Conservation (phyloP, 1,140 invertebrate genomes). For the Cardiocondyla obscurior region DNA sequence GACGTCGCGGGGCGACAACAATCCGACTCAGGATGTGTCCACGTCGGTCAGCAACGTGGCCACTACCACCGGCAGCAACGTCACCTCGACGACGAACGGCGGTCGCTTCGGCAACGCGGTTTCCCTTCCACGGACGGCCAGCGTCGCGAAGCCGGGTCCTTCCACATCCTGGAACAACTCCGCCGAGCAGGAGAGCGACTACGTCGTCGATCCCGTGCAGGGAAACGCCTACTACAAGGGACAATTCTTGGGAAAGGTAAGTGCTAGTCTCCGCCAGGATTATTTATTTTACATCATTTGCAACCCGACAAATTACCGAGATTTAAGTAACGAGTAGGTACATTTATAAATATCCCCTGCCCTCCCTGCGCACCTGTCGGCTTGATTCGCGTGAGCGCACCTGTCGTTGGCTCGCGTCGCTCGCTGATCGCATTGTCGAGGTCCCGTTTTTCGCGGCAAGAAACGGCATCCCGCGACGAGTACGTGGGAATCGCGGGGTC, state of each 20-base stretch:
- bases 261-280: neutral
- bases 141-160: slow-evolving; percentile 57
- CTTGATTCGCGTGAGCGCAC: neutral
- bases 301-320: neutral
- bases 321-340: neutral
- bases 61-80: slow-evolving; percentile 32
- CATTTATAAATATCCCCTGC: neutral
- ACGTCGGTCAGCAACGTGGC: slow-evolving; percentile 33
- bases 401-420: slow-evolving; percentile 10
- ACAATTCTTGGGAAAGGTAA: slow-evolving; percentile 85
- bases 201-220: slow-evolving; percentile 83
- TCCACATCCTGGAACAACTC: slow-evolving; percentile 69
- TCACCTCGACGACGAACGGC: slow-evolving; percentile 52
- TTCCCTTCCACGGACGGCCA: slow-evolving; percentile 45
- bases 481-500: slow-evolving; percentile 29
- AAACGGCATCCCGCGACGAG: slow-evolving; percentile 10
- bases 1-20: slow-evolving; percentile 56
- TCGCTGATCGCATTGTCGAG: slow-evolving; percentile 20
- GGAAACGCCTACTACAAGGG: slow-evolving; percentile 85
- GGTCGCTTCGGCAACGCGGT: slow-evolving; percentile 46
- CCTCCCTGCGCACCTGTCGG: neutral
- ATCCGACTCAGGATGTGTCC: slow-evolving; percentile 39
- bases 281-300: neutral
- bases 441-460: slow-evolving; percentile 44
- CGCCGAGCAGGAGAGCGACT: slow-evolving; percentile 82